Percentiles rank a stretch among this genome's conserved stretches.
Conservation (phyloP, 2,888 invertebrate species). For the Mellilla xanthometata region DNA sequence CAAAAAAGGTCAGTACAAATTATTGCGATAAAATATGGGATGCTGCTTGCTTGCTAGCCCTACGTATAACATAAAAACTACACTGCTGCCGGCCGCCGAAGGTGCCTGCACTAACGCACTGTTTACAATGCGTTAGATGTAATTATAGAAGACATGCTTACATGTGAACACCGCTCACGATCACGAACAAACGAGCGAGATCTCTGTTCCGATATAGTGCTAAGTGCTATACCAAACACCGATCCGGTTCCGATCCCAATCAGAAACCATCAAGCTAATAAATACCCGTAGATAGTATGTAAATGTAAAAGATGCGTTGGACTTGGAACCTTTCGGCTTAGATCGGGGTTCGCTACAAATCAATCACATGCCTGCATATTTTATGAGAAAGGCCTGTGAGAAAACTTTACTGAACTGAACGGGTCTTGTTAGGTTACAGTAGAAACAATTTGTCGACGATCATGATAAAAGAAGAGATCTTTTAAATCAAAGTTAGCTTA, state of each 20-base stretch:
- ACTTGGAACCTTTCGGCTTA: constrained; percentile 10
- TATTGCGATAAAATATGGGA: too few species aligned
- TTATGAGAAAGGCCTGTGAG: constrained; percentile 16
- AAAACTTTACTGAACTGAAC: too few species aligned
- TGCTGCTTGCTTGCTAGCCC: too few species aligned
- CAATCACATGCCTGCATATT: constrained; percentile 21
- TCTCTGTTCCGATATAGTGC: constrained; percentile 42
- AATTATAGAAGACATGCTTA: constrained; percentile 59
- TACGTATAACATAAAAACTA: background rate
- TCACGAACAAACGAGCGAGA: constrained; percentile 43
- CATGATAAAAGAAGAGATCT: background rate
- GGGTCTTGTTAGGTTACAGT: constrained; percentile 13
- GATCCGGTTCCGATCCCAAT: constrained; percentile 27
- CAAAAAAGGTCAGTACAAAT: too few species aligned
- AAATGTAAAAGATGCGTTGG: constrained; percentile 20
- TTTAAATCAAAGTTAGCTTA: background rate
- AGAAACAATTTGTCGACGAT: background rate
- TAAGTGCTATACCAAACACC: constrained; percentile 34
- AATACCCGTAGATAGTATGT: constrained; percentile 22
- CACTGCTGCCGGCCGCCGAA: constrained; percentile 30
- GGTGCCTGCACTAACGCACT: constrained; percentile 40
- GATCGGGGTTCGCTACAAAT: constrained; percentile 17
- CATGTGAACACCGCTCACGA: constrained; percentile 53
- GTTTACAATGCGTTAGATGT: constrained; percentile 70
- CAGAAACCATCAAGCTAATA: constrained; percentile 17